Evolutionary conservation across 2,113 vertebrate species (phyloP), one percentile per base, ranked within the genome.

Genomic region (Embiotoca jacksoni): DNA sequence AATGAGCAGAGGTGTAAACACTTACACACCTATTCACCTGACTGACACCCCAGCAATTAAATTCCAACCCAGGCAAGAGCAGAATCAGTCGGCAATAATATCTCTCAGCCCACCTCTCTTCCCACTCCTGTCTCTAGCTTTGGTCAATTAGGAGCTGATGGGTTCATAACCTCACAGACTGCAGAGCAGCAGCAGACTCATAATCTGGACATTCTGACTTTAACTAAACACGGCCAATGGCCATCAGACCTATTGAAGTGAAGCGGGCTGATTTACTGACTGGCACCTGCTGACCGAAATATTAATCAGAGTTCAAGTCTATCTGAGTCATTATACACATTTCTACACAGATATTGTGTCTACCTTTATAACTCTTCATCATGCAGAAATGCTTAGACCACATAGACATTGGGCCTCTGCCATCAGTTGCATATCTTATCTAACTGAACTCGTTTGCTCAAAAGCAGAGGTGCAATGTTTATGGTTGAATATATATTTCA

Each of bases 61-160:
- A 41, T 31, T 39, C 1, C 16, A 11, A 7, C 2, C 13, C 23
- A 8, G 32, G 33, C 53, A 58, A n/a, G 56, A 39, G 46, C 46
- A 15, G 13, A 58, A 39, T 39, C 32, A 10, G 31, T 44, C 30
- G 31, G 31, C 59, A 36, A 46, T 35, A 52, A 30, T 14, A 49
- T 64, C 52, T 63, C 58, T 41, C 11, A 47, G 8, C 32, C 31
- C 47, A 31, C 33, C 16, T 57, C 33, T 37, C 55, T 50, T 6
- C 30, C 74, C 37, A 31, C 52, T 46, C 52, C 44, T 65, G 16
- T 67, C 15, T 14, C 32, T 53, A 39, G 37, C n/a, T 67, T 32
- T 61, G 49, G 33, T 75, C n/a, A 6, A 54, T 65, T 46, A 31
- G 53, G 15, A 64, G 16, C 14, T 59, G 49, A 72, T 79, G 54